Conservation (phyloP, 2,113 vertebrate genomes). For the Rutilus rutilus region DNA sequence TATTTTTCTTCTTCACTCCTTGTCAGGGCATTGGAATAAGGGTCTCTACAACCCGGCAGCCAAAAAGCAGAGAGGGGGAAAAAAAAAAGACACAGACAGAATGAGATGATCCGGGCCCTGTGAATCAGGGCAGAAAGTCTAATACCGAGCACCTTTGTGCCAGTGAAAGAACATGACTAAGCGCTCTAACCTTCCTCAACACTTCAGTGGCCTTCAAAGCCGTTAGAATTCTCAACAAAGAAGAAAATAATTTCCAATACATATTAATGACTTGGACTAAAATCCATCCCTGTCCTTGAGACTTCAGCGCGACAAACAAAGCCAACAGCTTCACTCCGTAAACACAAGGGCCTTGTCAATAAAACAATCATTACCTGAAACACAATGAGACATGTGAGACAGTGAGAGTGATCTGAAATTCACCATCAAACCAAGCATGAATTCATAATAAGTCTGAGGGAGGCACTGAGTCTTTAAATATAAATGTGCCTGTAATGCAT, state of each 20-base stretch:
- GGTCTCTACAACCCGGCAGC: neutral
- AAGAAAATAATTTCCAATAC: constrained; percentile 79
- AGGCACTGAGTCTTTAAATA: neutral
- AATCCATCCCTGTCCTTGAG: constrained; percentile 76
- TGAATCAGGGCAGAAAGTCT: constrained; percentile 37
- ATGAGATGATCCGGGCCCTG: constrained; percentile 14
- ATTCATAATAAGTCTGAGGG: neutral
- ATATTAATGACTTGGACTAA: constrained; percentile 75
- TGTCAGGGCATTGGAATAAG: constrained; percentile 16
- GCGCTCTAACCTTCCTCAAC: constrained; percentile 40
- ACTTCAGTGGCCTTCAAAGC: constrained; percentile 68
- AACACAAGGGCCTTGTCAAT: constrained; percentile 40
- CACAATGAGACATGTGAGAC: constrained; percentile 29
- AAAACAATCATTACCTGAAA: constrained; percentile 36
- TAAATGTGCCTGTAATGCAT: neutral
- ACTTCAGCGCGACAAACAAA: constrained; percentile 59
- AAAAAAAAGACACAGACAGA: neutral
- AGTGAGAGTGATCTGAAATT: constrained; percentile 49
- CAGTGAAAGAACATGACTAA: constrained; percentile 37
- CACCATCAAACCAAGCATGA: constrained; percentile 42
- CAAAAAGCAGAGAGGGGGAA: neutral
- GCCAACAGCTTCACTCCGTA: constrained; percentile 17
- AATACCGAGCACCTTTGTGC: constrained; percentile 38
- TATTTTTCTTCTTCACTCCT: constrained; percentile 5
- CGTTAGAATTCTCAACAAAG: constrained; percentile 69